A percentile compares a stretch with the other conserved stretches of the same genome.
phyloP scores from a whole-genome alignment of 2,888 invertebrate species.

The Gortyna flavago region DNA sequence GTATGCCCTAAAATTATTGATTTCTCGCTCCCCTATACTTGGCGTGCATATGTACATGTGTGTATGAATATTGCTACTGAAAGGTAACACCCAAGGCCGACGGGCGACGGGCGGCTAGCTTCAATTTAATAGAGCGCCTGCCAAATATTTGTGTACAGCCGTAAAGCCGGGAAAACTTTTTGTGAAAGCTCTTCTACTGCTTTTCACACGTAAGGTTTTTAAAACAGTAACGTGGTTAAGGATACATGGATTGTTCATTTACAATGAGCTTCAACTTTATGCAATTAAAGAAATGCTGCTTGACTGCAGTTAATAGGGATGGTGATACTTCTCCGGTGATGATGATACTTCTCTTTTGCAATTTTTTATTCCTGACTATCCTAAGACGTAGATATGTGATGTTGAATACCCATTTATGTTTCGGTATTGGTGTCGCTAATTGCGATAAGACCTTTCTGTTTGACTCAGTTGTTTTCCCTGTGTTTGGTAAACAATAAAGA shows the following conservation, averaged over 20 bases:
- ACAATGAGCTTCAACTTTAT: background rate
- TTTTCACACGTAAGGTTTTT: background rate
- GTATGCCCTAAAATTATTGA: slow-evolving; percentile 26
- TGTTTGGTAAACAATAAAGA: background rate
- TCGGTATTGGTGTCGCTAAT: background rate
- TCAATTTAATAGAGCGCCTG: slow-evolving; percentile 40
- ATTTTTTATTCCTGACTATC: background rate
- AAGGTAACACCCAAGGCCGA: slow-evolving; percentile 34
- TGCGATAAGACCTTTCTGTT: background rate
- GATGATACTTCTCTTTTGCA: background rate
- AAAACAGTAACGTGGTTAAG: background rate
- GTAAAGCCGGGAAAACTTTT: background rate
- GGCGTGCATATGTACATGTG: background rate
- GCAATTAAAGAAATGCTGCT: background rate
- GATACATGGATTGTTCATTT: background rate
- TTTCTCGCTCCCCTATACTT: slow-evolving; percentile 7
- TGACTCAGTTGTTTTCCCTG: background rate
- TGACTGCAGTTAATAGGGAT: background rate
- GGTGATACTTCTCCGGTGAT: background rate
- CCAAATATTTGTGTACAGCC: slow-evolving; percentile 38
- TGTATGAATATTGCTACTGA: slow-evolving; percentile 12
- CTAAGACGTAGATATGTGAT: background rate
- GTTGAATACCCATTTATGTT: background rate
- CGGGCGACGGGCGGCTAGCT: background rate
- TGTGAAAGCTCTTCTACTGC: background rate